Evolutionary conservation across 2,797 vertebrate genomes (phyloP), one percentile per base, ranked within the genome.

Genomic region (Propithecus deckenii): DNA sequence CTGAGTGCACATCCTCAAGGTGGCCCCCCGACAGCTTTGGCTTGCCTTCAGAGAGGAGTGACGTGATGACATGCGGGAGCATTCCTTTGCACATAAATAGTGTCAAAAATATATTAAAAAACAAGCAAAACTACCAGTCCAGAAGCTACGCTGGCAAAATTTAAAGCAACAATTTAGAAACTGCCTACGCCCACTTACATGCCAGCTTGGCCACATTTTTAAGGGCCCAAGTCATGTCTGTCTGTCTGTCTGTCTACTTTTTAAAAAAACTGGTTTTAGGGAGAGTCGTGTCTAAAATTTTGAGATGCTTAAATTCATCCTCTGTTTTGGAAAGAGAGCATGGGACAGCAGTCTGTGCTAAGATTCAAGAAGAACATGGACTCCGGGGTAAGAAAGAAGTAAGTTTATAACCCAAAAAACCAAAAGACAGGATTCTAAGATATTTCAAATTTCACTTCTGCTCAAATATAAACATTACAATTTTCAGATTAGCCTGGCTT

Each of bases 131-230:
- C 61, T 48, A 65, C 50, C 72, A 86, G n/a, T n/a, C 72, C 50
- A 84, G 92, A 76, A 95, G 46, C 61, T 59, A 71, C 25, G 38
- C 63, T 50, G 74, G 93, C 46, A 90, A 89, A 86, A 81, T 67
- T 80, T 52, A 95, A 87, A 91, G 80, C 94, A 93, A 81, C 76
- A 65, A 75, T 71, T 92, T 94, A 75, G 48, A 75, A 93, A 74
- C 46, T 67, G 90, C 57, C 78, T 17, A 61, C 1, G 10, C 76
- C 80, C 67, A 35, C 32, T 59, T 50, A 72, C 30, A 38, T 89
- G 88, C 81, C 88, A 86, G 32, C 11, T 4, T 72, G 43, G 81
- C 63, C 79, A 43, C 90, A 89, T 97, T 94, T 96, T 96, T 92
- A 91, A 92, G 84, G 90, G 65, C 30, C 85, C 74, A 74, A 74